Evolutionary conservation across 2,113 vertebrate genomes (phyloP).

Genomic region (Dasypus novemcinctus): DNA sequence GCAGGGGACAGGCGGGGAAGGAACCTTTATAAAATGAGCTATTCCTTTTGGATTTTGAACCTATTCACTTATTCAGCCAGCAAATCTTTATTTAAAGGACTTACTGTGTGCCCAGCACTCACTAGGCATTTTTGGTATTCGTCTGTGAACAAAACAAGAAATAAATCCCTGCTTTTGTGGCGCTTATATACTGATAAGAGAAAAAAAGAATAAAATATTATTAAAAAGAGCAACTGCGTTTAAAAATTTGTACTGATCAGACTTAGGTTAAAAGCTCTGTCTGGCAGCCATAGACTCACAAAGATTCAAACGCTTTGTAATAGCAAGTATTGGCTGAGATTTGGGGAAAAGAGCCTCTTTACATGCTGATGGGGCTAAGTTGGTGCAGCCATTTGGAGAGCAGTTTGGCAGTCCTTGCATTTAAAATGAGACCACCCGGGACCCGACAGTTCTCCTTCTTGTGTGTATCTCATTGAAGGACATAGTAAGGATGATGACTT

Average conservation of each 20-base stretch:
- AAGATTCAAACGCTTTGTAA: neutral
- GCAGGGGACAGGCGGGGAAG: neutral
- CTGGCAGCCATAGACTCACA: neutral
- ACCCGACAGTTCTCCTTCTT: neutral
- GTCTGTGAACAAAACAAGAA: neutral
- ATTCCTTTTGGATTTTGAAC: neutral
- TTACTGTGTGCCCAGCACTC: neutral
- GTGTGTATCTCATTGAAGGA: neutral
- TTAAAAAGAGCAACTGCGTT: neutral
- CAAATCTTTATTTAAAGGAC: neutral
- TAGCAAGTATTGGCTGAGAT: neutral
- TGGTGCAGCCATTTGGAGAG: neutral
- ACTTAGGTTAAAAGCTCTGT: neutral
- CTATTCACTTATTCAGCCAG: neutral
- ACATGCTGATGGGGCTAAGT: rapidly evolving
- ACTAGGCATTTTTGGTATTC: rapidly evolving
- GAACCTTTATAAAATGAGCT: neutral
- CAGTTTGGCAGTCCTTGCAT: neutral
- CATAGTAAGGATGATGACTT: rapidly evolving
- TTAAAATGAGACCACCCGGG: neutral
- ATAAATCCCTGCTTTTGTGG: neutral
- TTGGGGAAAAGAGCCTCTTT: neutral
- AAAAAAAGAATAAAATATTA: neutral
- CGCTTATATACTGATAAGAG: neutral
- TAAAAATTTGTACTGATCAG: neutral